phyloP scores from a whole-genome alignment of 2,113 vertebrate genomes.

The Climacteris rufus region DNA sequence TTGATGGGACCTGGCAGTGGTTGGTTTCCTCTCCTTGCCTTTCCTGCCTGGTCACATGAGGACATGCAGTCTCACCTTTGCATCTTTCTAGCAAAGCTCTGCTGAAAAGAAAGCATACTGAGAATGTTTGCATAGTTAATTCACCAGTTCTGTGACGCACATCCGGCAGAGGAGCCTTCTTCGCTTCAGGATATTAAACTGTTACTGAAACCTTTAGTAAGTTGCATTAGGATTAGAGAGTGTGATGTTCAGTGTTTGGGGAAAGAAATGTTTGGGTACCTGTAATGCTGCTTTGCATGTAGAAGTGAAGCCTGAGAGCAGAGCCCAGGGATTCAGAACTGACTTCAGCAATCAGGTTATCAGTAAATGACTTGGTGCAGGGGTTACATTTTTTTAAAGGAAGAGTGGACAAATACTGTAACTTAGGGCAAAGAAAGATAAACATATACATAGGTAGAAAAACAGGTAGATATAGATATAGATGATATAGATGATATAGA shows the following conservation, averaged over 20 bases:
- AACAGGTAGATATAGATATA: background rate
- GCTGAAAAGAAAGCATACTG: background rate
- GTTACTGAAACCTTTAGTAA: background rate
- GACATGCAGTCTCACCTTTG: background rate
- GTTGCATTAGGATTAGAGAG: background rate
- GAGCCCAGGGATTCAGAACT: background rate
- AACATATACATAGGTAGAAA: background rate
- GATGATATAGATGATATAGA: accelerated
- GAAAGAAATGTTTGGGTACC: background rate
- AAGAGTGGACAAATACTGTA: background rate
- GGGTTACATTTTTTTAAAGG: background rate
- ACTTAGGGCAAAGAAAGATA: background rate
- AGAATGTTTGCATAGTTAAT: background rate
- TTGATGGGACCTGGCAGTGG: background rate
- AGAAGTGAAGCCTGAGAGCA: background rate
- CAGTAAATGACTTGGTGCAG: background rate
- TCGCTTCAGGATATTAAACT: background rate
- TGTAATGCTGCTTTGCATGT: background rate
- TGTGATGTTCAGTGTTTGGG: background rate
- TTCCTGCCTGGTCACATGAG: background rate
- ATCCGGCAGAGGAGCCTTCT: background rate
- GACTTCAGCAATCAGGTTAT: background rate
- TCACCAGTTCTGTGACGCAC: background rate
- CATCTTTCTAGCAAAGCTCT: background rate
- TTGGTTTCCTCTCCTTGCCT: background rate